Percentiles rank a stretch among this genome's conserved stretches.
These are phyloP conservation scores for Diorhabda sublineata DNA, from an alignment of 1,140 invertebrate species.

Conservation along the genomic window DNA sequence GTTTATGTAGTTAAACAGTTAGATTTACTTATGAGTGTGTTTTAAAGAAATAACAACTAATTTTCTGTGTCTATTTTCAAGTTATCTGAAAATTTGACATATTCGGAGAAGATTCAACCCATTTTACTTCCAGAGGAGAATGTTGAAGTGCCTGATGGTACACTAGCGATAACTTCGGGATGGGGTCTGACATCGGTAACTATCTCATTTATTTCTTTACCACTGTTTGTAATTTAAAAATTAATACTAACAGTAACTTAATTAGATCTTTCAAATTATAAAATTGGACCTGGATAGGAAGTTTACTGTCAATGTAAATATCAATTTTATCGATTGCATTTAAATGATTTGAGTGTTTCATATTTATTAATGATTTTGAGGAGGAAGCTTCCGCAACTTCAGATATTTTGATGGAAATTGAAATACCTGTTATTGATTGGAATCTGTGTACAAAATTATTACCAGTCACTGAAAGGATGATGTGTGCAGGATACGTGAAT, in stretches of 20 bases:
- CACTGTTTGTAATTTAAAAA: too few species aligned
- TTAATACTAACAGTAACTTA: too few species aligned
- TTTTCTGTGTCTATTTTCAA: neutral
- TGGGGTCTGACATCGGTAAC: constrained; percentile 16
- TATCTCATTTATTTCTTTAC: neutral
- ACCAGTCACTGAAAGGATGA: constrained; percentile 53
- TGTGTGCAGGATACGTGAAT: constrained; percentile 56
- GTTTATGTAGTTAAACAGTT: too few species aligned
- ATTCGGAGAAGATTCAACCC: neutral
- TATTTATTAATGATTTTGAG: neutral
- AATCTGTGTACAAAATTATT: constrained; percentile 9
- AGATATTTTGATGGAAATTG: neutral
- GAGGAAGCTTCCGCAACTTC: neutral
- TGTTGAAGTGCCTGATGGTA: constrained; percentile 8
- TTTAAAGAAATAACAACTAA: too few species aligned
- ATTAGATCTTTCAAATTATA: too few species aligned
- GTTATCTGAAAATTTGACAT: constrained; percentile 16
- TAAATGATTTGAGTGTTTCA: too few species aligned
- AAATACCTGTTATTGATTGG: neutral
- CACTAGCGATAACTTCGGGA: constrained; percentile 11
- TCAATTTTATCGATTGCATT: too few species aligned
- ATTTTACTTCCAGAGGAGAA: constrained; percentile 9
- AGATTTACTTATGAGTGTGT: too few species aligned
- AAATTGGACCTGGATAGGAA: too few species aligned
- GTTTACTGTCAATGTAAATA: too few species aligned